Percentiles rank a stretch among this genome's conserved stretches.
Conservation (phyloP, 2,797 vertebrate species). For the Poeciliopsis infans region DNA sequence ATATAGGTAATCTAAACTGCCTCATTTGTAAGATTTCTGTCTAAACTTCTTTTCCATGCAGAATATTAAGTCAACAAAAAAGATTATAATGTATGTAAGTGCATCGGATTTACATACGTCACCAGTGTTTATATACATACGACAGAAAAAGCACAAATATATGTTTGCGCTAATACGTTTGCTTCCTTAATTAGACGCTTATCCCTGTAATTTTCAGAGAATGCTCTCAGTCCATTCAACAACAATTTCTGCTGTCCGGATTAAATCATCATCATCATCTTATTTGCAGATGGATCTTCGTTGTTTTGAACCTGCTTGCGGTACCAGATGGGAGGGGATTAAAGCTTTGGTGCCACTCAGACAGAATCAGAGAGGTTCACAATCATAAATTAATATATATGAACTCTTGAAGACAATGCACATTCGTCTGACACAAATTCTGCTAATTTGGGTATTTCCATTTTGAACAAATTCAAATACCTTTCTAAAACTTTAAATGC, state of each 20-base stretch:
- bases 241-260: conserved; percentile 20
- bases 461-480: neutral
- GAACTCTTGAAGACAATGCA: conserved; percentile 31
- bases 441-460: conserved; percentile 1
- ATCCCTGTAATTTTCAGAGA: conserved; percentile 16
- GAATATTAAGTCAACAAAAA: conserved; percentile 9
- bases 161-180: conserved; percentile 10
- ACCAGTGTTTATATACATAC: conserved; percentile 17
- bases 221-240: conserved; percentile 18
- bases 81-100: neutral
- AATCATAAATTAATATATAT: conserved; percentile 22
- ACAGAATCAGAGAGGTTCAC: conserved; percentile 34
- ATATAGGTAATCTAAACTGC: neutral
- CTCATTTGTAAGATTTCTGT: conserved; percentile 1
- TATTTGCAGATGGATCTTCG: conserved; percentile 48
- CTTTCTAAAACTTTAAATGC: conserved; percentile 2
- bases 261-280: conserved; percentile 38
- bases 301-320: conserved; percentile 34
- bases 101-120: neutral
- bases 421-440: conserved; percentile 23
- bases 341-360: conserved; percentile 32
- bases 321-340: conserved; percentile 52
- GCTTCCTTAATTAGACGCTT: conserved; percentile 15
- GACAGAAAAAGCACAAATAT: conserved; percentile 13
- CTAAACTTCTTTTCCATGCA: neutral